Evolutionary conservation across 2,113 vertebrate species (phyloP).

Genomic region (Silurus meridionalis): DNA sequence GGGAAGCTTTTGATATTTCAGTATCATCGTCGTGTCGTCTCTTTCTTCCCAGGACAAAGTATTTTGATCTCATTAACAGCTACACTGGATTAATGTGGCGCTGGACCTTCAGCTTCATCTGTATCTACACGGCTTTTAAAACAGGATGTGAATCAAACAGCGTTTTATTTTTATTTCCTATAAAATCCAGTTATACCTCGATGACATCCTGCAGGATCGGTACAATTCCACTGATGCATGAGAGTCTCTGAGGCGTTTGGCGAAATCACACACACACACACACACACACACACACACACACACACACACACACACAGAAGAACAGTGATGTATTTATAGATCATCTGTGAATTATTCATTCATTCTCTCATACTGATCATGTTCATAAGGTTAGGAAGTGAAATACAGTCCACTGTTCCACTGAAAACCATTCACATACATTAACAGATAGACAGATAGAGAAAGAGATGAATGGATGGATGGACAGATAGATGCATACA

Average conservation of each 20-base stretch:
- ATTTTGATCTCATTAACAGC: not conserved
- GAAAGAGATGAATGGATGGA: not conserved
- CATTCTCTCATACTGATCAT: not conserved
- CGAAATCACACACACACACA: too few species aligned
- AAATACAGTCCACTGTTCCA: not conserved
- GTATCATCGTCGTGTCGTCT: not conserved
- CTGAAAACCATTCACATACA: not conserved
- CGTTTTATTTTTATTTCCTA: not conserved
- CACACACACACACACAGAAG: not conserved
- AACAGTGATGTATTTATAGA: not conserved
- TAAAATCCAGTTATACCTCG: not conserved
- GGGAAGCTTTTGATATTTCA: not conserved
- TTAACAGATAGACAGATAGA: not conserved
- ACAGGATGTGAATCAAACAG: not conserved
- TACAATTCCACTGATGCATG: not conserved
- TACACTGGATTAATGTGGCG: not conserved
- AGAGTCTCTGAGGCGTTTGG: not conserved
- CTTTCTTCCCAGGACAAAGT: conserved; percentile 4
- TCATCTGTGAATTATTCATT: not conserved
- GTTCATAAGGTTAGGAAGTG: not conserved
- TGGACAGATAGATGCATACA: not conserved
- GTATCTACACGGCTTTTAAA: not conserved
- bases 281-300: too few species aligned
- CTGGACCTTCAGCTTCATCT: not conserved
- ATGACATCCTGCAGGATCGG: not conserved